Evolutionary conservation across 2,113 vertebrate genomes (phyloP), one percentile per base, ranked within the genome.

Genomic region (Bostrychus sinensis): DNA sequence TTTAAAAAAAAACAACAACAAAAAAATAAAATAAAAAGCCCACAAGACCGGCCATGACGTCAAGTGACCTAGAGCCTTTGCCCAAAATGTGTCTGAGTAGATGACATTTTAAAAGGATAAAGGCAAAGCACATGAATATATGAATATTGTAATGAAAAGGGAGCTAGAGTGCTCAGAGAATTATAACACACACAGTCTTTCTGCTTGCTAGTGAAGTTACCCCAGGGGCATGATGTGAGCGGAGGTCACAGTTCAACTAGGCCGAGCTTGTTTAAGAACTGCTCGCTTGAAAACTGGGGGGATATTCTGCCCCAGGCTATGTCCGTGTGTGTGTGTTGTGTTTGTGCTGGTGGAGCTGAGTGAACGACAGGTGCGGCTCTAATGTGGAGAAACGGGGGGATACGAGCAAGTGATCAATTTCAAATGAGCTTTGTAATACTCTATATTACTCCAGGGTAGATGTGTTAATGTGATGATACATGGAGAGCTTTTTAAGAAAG

Each of bases 201-300:
- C 69, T 78, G 77, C 48, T 23, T 67, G 70, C 50, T 26, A 75
- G 64, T 77, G 72, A 58, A 67, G 83, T 67, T 82, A 80, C 88
- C 83, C 85, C 85, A 79, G 86, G 83, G 89, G 91, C 82, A 78
- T 79, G 83, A 73, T 83, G 80, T 85, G 80, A 72, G 69, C 56
- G 67, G 84, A 80, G 89, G 86, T 87, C 78, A 86, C 68, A 89
- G 90, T 89, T 88, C 88, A 91, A 83, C 87, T 82, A 88, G 71
- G 80, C 10, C 34, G 58, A 3, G 70, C 88, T 84, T 89, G 90
- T 63, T 83, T 86, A 78, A 92, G 88, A 86, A 67, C 80, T 55
- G 65, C 78, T 79, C 62, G 59, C 69, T 75, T 80, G 78, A 57
- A 89, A 82, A 69, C 70, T 23, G 80, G 72, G 73, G 80, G 83